A percentile compares a stretch with the other conserved stretches of the same genome.
Evolutionary conservation across 2,797 vertebrate species (phyloP).

Genomic region (Pantherophis vulpinus): DNA sequence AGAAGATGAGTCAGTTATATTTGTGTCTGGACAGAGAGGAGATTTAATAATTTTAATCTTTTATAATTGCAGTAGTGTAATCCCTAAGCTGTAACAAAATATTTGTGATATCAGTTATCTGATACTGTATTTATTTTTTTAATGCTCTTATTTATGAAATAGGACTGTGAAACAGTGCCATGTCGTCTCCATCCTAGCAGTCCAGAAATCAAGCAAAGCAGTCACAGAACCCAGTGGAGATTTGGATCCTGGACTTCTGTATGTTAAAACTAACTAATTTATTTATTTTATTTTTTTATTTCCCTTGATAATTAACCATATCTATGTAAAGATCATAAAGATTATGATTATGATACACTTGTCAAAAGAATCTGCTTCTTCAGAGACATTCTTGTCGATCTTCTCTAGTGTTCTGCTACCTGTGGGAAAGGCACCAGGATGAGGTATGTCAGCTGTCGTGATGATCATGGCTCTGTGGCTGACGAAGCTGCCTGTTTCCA

Average conservation of each 20-base stretch:
- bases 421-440: constrained; percentile 93
- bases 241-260: constrained; percentile 99
- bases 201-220: constrained; percentile 78
- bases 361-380: neutral
- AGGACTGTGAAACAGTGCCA: constrained; percentile 91
- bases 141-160: constrained; percentile 11
- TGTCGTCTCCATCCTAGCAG: constrained; percentile 82
- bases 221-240: constrained; percentile 92
- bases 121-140: constrained; percentile 26
- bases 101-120: neutral
- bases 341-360: neutral
- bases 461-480: constrained; percentile 90
- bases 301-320: neutral
- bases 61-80: neutral
- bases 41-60: neutral
- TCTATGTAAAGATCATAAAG: neutral
- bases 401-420: constrained; percentile 87
- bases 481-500: constrained; percentile 85
- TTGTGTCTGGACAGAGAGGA: neutral
- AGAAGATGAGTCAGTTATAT: neutral
- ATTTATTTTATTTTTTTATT: neutral
- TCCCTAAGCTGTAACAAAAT: neutral
- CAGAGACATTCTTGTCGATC: constrained; percentile 32
- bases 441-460: constrained; percentile 97
- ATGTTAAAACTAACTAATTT: constrained; percentile 21